Base-by-base conservation (phyloP, 2,113 vertebrate species). In the Amphilophus citrinellus region DNA sequence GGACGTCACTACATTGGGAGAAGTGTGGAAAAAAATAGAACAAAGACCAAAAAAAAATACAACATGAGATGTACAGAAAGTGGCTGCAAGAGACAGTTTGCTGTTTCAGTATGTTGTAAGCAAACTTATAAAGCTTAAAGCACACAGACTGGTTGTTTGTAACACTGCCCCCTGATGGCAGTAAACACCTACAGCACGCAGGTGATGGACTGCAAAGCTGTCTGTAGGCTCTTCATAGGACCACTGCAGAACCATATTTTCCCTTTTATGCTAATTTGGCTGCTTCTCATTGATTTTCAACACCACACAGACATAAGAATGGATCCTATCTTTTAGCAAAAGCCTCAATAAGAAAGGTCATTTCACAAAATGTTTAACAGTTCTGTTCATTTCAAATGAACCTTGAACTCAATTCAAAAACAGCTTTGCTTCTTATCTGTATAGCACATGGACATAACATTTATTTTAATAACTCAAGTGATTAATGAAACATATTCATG, bases 401-500 rank as follows among this genome's bases (percentile, higher is more conserved):
- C 18, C 59, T 39, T 71, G 44, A 84, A 57, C 60, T 77, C 2
- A 42, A 0, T 18, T 58, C 24, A 62, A 47, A 30, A 42, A 22
- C 10, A 81, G 32, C 30, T 22, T 37, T 22, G 60, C 47, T 59
- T 32, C 59, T 65, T 57, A 66, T 86, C 76, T 44, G 62, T 56
- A 79, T 50, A 42, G 39, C 27, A 62, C 53, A 79, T 50, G 57
- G 57, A 79, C 39, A 24, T 14, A 75, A 62, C 24, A 66, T 59
- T 22, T 71, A 39, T 83, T 84, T 79, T 30, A 88, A 90, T 76
- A 60, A 77, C 86, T 50, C 47, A 3, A 82, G 75, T 20, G 32
- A 15, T 82, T 57, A 87, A 82, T 61, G 18, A 84, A 80, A 58
- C 17, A 63, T 83, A 84, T 76, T 42, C 71, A 87, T 79, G 57